Evolutionary conservation across 2,888 invertebrate genomes (phyloP).

Genomic region (Yponomeuta evonymella): DNA sequence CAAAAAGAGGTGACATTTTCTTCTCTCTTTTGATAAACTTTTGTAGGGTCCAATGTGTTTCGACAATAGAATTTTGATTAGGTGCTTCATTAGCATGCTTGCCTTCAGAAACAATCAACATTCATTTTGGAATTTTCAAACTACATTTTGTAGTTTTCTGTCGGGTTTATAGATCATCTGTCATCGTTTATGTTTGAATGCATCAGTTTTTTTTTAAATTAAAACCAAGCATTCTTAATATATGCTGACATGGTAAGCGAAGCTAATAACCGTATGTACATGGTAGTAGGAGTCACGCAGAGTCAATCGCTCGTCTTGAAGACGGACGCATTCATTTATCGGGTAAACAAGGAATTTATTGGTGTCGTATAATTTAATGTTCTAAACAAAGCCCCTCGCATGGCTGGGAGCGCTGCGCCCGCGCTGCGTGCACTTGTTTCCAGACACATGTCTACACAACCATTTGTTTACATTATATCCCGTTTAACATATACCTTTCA

Average conservation of each 20-base stretch:
- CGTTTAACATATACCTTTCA: conserved; percentile 54
- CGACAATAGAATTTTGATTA: conserved; percentile 63
- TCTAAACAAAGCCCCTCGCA: conserved; percentile 66
- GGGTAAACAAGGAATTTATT: conserved; percentile 73
- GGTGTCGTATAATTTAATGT: conserved; percentile 74
- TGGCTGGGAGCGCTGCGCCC: conserved; percentile 31
- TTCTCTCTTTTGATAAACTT: conserved; percentile 49
- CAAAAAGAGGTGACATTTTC: conserved; percentile 64
- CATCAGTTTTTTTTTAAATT: conserved; percentile 10
- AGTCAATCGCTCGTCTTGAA: conserved; percentile 45
- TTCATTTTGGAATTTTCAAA: background rate
- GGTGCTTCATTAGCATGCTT: conserved; percentile 46
- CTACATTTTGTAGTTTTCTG: background rate
- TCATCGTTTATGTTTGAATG: background rate
- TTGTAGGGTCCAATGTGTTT: conserved; percentile 57
- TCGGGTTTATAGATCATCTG: background rate
- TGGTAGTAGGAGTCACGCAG: conserved; percentile 16
- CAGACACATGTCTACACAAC: conserved; percentile 59
- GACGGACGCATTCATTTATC: conserved; percentile 60
- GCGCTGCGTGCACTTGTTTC: conserved; percentile 57
- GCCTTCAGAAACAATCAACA: conserved; percentile 26
- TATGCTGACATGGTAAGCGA: conserved; percentile 18
- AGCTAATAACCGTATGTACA: conserved; percentile 14
- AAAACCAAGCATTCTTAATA: background rate
- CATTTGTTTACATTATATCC: conserved; percentile 58